A percentile compares a stretch with the other conserved stretches of the same genome.
Conservation (phyloP, 1,140 invertebrate species). For the Lepidurus arcticus region DNA sequence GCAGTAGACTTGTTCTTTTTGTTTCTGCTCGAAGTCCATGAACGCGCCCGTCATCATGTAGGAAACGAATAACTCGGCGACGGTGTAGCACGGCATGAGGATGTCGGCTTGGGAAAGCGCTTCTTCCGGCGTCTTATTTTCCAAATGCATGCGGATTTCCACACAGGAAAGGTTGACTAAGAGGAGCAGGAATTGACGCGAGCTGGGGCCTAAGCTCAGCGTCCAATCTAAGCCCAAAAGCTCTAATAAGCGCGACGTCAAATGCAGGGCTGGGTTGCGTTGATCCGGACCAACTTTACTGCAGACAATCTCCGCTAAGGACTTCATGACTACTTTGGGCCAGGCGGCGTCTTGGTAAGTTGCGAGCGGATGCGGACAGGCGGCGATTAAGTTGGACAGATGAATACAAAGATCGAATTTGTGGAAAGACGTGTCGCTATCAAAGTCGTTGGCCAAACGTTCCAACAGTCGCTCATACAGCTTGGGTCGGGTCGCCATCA, state of each 20-base stretch:
- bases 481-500: slow-evolving; percentile 48
- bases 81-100: slow-evolving; percentile 72
- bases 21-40: slow-evolving; percentile 76
- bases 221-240: slow-evolving; percentile 77
- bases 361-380: slow-evolving; percentile 16
- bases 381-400: slow-evolving; percentile 44
- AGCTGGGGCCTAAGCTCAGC: slow-evolving; percentile 60
- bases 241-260: slow-evolving; percentile 72
- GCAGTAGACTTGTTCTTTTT: slow-evolving; percentile 81
- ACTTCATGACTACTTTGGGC: slow-evolving; percentile 47
- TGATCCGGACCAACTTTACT: slow-evolving; percentile 81
- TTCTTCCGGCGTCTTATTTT: slow-evolving; percentile 70
- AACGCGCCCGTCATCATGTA: slow-evolving; percentile 70
- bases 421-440: slow-evolving; percentile 73
- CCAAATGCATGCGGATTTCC: slow-evolving; percentile 85
- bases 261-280: slow-evolving; percentile 74
- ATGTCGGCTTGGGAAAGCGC: slow-evolving; percentile 59
- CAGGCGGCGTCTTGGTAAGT: slow-evolving; percentile 49
- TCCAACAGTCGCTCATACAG: slow-evolving; percentile 75
- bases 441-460: slow-evolving; percentile 76
- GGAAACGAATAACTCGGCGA: slow-evolving; percentile 72
- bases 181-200: slow-evolving; percentile 65
- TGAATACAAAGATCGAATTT: slow-evolving; percentile 76
- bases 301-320: slow-evolving; percentile 62
- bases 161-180: slow-evolving; percentile 80